Evolutionary conservation across 2,888 invertebrate species (phyloP).

Genomic region (Pimpla rufipes): DNA sequence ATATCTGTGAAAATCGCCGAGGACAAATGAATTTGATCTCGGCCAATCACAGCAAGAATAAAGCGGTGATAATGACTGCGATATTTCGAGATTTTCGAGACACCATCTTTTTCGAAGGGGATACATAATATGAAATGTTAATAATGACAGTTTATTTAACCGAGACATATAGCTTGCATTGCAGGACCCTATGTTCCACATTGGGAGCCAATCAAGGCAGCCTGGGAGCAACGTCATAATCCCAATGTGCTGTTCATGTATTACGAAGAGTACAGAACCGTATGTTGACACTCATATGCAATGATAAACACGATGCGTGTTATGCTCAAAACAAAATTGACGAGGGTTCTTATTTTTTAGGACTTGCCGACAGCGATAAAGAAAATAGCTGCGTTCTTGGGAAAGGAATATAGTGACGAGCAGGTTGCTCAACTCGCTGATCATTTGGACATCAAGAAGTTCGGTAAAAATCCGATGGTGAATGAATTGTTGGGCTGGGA

Average conservation of each 20-base stretch:
- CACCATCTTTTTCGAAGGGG: too few species aligned
- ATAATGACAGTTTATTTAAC: too few species aligned
- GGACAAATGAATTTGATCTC: too few species aligned
- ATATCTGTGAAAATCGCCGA: too few species aligned
- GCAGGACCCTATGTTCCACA: too few species aligned
- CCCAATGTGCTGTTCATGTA: slow-evolving; percentile 91
- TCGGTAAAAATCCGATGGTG: slow-evolving; percentile 88
- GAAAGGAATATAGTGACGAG: slow-evolving; percentile 87
- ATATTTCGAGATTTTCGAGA: too few species aligned
- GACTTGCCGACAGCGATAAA: slow-evolving; percentile 88
- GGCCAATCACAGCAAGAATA: too few species aligned
- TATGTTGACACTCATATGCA: slow-evolving; percentile 75
- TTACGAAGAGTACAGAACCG: slow-evolving; percentile 92
- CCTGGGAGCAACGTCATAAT: slow-evolving; percentile 89
- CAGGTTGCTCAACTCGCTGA: slow-evolving; percentile 88
- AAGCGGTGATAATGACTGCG: too few species aligned
- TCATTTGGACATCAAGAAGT: slow-evolving; percentile 91
- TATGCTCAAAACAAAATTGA: slow-evolving; percentile 22
- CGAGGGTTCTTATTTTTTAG: slow-evolving; percentile 84
- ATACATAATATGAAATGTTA: too few species aligned
- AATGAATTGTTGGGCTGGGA: slow-evolving; percentile 89
- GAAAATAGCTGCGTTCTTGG: slow-evolving; percentile 88
- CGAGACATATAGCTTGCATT: too few species aligned
- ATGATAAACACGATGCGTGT: not conserved
- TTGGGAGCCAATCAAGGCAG: slow-evolving; percentile 93